Conservation (phyloP, 2,888 invertebrate species). For the Acanthosepion lycidas region DNA sequence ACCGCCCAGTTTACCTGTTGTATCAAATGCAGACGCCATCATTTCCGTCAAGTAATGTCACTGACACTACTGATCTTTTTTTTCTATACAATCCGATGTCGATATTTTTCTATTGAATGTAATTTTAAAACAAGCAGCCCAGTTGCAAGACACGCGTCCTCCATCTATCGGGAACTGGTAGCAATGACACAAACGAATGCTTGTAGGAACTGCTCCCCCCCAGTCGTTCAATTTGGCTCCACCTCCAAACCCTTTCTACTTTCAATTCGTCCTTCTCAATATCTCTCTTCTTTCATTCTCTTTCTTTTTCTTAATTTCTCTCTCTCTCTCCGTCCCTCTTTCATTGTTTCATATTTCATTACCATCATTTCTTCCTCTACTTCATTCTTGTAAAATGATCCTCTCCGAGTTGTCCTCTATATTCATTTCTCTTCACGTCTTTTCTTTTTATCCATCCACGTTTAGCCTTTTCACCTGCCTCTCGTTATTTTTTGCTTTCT, state of each 20-base stretch:
- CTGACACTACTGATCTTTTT: neutral
- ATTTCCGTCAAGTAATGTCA: neutral
- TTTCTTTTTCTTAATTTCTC: neutral
- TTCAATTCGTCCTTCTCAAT: neutral
- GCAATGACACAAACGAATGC: neutral
- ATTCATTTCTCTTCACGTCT: too few relatives aligned
- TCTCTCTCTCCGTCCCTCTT: neutral
- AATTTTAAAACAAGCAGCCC: too few relatives aligned
- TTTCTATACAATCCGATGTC: neutral
- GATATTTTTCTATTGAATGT: neutral
- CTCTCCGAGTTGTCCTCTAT: too few relatives aligned
- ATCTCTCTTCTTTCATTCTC: neutral
- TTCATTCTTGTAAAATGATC: too few relatives aligned
- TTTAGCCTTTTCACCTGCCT: too few relatives aligned
- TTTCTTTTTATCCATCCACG: too few relatives aligned
- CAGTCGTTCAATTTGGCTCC: neutral
- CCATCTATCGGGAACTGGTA: neutral
- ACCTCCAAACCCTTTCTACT: neutral
- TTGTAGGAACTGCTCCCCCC: neutral
- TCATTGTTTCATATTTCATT: neutral
- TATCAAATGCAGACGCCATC: neutral
- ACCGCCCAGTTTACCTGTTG: neutral
- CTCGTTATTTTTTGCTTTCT: neutral
- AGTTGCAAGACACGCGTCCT: conserved; percentile 3
- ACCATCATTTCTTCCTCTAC: neutral